Evolutionary conservation across 2,797 vertebrate genomes (phyloP).

Genomic region (Darevskia mixta): DNA sequence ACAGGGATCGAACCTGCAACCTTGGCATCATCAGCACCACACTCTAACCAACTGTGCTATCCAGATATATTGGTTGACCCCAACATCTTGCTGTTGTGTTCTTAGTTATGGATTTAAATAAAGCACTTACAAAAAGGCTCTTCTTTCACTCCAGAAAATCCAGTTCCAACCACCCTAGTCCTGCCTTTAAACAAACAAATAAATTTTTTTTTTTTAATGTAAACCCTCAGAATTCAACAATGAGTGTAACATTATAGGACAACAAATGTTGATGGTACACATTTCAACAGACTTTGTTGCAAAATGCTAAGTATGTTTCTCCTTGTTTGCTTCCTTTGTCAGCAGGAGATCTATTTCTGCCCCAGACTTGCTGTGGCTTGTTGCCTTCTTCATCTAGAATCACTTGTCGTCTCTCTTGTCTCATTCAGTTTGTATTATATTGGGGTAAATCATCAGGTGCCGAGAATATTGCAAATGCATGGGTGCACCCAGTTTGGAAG

Average conservation of each 20-base stretch:
- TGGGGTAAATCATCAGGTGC: not conserved
- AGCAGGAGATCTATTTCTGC: not conserved
- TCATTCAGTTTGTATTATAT: not conserved
- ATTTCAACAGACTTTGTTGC: fast-evolving
- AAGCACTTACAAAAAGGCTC: not conserved
- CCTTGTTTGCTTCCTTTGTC: not conserved
- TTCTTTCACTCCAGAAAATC: not conserved
- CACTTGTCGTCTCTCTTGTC: not conserved
- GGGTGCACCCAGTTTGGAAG: not conserved
- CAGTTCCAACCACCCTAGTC: not conserved
- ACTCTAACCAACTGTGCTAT: too few species aligned
- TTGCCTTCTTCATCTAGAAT: not conserved
- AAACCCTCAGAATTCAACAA: not conserved
- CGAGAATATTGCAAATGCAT: not conserved
- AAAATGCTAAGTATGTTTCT: not conserved
- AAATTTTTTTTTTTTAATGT: too few species aligned
- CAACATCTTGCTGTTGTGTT: not conserved
- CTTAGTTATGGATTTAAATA: too few species aligned
- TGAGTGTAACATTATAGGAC: not conserved
- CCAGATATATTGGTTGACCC: not conserved
- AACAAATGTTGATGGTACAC: not conserved
- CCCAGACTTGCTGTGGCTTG: conserved; percentile 44
- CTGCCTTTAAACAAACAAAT: not conserved
- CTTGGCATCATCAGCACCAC: too few species aligned
- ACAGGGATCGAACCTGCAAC: too few species aligned